Conservation (phyloP, 2,797 vertebrate species). For the Thalassophryne amazonica region DNA sequence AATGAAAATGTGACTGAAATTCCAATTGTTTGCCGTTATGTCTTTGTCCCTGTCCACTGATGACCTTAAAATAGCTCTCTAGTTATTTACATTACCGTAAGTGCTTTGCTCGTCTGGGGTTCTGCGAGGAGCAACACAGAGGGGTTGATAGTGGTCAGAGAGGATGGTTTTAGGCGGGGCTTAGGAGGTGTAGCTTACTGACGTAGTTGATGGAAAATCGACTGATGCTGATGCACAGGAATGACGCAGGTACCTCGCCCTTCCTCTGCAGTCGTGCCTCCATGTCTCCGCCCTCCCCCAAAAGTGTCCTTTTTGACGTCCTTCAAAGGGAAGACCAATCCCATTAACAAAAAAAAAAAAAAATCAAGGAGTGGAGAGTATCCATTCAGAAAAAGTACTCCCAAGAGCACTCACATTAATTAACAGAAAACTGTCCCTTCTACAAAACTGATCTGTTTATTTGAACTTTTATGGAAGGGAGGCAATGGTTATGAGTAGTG, state of each 20-base stretch:
- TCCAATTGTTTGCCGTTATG: conserved; percentile 68
- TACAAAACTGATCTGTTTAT: conserved; percentile 74
- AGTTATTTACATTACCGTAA: conserved; percentile 77
- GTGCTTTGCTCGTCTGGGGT: conserved; percentile 61
- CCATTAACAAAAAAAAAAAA: too few species aligned
- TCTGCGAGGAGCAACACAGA: conserved; percentile 38
- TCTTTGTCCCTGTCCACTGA: conserved; percentile 66
- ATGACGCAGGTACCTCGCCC: conserved; percentile 65
- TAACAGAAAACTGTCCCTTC: conserved; percentile 66
- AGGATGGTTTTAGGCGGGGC: conserved; percentile 35
- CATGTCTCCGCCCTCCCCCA: conserved; percentile 30
- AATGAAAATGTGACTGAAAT: conserved; percentile 70
- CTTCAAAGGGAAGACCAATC: conserved; percentile 76
- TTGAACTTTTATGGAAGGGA: conserved; percentile 18
- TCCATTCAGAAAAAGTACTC: conserved; percentile 68
- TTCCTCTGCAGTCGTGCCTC: conserved; percentile 3
- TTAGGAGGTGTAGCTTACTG: conserved; percentile 25
- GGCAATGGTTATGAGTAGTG: background rate
- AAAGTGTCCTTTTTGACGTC: conserved; percentile 62
- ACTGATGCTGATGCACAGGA: conserved; percentile 21
- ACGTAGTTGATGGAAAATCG: conserved; percentile 26
- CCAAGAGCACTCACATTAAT: conserved; percentile 79
- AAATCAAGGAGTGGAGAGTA: conserved; percentile 33
- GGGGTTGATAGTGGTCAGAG: conserved; percentile 40
- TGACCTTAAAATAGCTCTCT: conserved; percentile 75